Evolutionary conservation across 2,888 invertebrate genomes (phyloP).

Genomic region (Loripinus fragilis): DNA sequence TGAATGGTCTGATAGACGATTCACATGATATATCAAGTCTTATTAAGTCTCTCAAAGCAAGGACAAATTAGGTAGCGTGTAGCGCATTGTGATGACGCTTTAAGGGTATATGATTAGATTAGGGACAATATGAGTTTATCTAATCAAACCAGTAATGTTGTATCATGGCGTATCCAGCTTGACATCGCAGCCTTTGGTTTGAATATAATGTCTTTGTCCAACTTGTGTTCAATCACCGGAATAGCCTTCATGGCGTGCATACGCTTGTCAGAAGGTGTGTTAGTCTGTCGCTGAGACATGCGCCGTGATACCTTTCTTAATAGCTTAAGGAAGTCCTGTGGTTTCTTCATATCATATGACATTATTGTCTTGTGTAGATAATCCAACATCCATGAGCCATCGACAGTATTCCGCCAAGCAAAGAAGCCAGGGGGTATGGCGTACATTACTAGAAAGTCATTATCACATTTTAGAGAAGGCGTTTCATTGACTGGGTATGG

Average conservation of each 20-base stretch:
- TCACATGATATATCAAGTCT: too few relatives aligned
- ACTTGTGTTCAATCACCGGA: conserved; percentile 53
- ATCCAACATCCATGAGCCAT: conserved; percentile 58
- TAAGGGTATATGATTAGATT: too few relatives aligned
- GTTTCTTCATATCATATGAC: conserved; percentile 38
- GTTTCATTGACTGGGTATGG: conserved; percentile 38
- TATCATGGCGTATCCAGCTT: conserved; percentile 13
- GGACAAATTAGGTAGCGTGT: too few relatives aligned
- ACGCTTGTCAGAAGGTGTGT: conserved; percentile 32
- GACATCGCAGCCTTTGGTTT: conserved; percentile 30
- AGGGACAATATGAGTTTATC: too few relatives aligned
- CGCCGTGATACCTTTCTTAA: conserved; percentile 39
- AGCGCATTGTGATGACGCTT: too few relatives aligned
- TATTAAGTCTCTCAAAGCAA: too few relatives aligned
- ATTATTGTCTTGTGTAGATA: conserved; percentile 48
- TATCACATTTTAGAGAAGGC: conserved; percentile 48
- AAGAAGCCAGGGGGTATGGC: conserved; percentile 54
- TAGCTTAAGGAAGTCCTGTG: conserved; percentile 39
- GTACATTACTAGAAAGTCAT: conserved; percentile 55
- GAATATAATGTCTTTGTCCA: conserved; percentile 49
- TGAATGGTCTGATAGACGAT: too few relatives aligned
- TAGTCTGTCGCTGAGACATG: conserved; percentile 42
- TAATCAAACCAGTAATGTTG: neutral
- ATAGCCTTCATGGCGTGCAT: conserved; percentile 47
- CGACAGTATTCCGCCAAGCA: conserved; percentile 52